These are phyloP conservation scores for Drosophila conformis DNA, from an alignment of 2,888 invertebrate species.

Conservation along the genomic window DNA sequence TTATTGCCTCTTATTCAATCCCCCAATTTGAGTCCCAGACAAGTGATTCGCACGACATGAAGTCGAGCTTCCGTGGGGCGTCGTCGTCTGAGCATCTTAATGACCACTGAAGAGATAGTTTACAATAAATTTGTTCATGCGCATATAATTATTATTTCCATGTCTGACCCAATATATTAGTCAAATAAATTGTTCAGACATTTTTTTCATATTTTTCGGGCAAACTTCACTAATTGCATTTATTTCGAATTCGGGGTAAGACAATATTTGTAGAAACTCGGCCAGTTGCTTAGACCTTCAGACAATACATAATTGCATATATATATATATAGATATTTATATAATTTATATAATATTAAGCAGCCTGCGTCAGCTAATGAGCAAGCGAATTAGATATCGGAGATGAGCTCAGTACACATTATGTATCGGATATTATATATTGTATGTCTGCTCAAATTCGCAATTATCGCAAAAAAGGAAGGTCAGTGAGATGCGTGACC, in stretches of 20 bases:
- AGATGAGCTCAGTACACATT: conserved; percentile 37
- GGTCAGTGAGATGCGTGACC: conserved; percentile 33
- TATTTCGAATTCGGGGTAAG: conserved; percentile 12
- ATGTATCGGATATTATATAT: neutral
- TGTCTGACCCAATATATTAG: conserved; percentile 71
- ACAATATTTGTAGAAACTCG: conserved; percentile 44
- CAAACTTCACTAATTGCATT: conserved; percentile 54
- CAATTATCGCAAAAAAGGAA: conserved; percentile 35
- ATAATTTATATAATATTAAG: conserved; percentile 31
- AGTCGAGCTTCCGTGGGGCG: conserved; percentile 71
- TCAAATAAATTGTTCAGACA: conserved; percentile 26
- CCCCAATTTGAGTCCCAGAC: conserved; percentile 31
- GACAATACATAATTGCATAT: conserved; percentile 50
- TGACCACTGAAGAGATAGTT: conserved; percentile 48
- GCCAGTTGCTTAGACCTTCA: conserved; percentile 53
- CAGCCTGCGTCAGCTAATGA: conserved; percentile 62
- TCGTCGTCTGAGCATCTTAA: conserved; percentile 37
- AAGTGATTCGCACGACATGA: conserved; percentile 45
- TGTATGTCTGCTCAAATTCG: conserved; percentile 26
- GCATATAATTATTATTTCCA: conserved; percentile 62
- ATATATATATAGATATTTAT: neutral
- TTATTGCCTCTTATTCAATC: conserved; percentile 51
- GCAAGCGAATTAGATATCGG: conserved; percentile 65
- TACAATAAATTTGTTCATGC: conserved; percentile 48
- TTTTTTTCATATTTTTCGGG: conserved; percentile 4